Conservation (phyloP, 2,797 vertebrate genomes). For the Hyperoplus immaculatus region DNA sequence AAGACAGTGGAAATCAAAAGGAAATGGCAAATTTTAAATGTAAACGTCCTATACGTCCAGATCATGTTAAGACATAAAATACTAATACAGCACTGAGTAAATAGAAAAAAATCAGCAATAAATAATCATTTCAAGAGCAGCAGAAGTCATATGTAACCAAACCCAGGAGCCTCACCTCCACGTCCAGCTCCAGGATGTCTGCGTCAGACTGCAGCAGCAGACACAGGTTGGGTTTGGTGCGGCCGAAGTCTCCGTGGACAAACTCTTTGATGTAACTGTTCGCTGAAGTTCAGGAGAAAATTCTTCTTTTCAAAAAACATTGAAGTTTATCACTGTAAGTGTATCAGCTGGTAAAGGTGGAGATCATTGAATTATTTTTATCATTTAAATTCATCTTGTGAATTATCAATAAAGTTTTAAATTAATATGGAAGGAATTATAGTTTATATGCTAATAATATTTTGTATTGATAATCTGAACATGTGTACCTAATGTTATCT, state of each 20-base stretch:
- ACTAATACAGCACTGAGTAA: too few species aligned
- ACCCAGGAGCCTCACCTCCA: slow-evolving; percentile 80
- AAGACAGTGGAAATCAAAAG: too few species aligned
- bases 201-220: slow-evolving; percentile 90
- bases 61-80: too few species aligned
- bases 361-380: too few species aligned
- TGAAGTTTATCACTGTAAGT: too few species aligned
- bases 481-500: too few species aligned
- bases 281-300: slow-evolving; percentile 77
- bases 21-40: too few species aligned
- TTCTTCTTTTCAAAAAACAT: not conserved
- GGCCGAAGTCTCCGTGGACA: slow-evolving; percentile 97
- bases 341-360: not conserved
- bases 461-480: not conserved
- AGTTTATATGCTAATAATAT: not conserved
- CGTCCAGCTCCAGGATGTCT: slow-evolving; percentile 97
- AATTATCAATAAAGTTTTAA: not conserved
- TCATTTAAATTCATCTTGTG: too few species aligned
- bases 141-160: not conserved
- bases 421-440: not conserved
- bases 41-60: too few species aligned
- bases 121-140: not conserved
- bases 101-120: not conserved
- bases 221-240: slow-evolving; percentile 94
- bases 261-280: slow-evolving; percentile 98